A percentile compares a stretch with the other conserved stretches of the same genome.
These are phyloP conservation scores for Asbolus verrucosus DNA, from an alignment of 1,140 invertebrate species.

Conservation along the genomic window DNA sequence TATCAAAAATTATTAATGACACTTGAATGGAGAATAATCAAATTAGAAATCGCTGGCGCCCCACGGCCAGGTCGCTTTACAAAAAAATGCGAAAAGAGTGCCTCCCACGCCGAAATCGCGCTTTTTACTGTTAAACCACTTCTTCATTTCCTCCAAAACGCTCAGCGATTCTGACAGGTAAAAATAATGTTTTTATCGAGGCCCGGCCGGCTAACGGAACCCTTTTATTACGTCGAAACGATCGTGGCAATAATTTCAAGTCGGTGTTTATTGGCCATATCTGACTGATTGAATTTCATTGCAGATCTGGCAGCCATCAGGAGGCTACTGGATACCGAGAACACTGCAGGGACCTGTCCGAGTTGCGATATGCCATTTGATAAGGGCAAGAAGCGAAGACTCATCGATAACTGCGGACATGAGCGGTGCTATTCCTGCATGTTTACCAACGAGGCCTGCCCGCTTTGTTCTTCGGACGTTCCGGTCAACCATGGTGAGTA, in stretches of 20 bases:
- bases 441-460: conserved; percentile 90
- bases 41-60: too few relatives aligned
- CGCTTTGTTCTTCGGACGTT: conserved; percentile 73
- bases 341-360: conserved; percentile 76
- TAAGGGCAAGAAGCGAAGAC: conserved; percentile 92
- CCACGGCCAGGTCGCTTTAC: too few relatives aligned
- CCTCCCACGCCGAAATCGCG: too few relatives aligned
- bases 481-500: conserved; percentile 26
- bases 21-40: too few relatives aligned
- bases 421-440: conserved; percentile 94
- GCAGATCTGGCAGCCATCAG: conserved; percentile 82
- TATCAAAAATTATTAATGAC: too few relatives aligned
- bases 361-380: conserved; percentile 93
- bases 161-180: conserved; percentile 6
- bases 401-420: conserved; percentile 95
- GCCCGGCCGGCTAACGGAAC: conserved; percentile 6
- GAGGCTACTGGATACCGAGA: conserved; percentile 73
- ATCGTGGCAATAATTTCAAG: conserved; percentile 23
- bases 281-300: conserved; percentile 55
- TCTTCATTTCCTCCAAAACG: background rate
- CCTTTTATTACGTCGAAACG: conserved; percentile 24
- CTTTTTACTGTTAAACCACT: background rate
- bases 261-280: conserved; percentile 15
- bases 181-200: conserved; percentile 13
- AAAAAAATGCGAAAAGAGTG: too few relatives aligned